phyloP scores from a whole-genome alignment of 1,140 invertebrate species.

The Drosophila fuyamai region DNA sequence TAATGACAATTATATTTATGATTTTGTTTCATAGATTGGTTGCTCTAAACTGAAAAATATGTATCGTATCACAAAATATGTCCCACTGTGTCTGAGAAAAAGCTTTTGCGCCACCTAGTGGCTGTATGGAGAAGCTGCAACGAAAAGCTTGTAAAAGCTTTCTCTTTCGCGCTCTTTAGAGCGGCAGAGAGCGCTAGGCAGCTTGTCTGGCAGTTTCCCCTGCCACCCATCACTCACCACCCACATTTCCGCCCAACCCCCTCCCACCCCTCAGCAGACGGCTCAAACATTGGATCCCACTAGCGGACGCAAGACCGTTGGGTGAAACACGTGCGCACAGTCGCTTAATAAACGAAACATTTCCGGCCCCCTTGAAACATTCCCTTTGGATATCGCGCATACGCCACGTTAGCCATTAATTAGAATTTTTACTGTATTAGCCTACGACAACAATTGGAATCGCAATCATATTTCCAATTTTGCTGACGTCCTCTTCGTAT shows the following conservation, averaged over 20 bases:
- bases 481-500: slow-evolving; percentile 24
- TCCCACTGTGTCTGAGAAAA: slow-evolving; percentile 29
- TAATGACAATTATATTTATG: too few species aligned
- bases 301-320: slow-evolving; percentile 20
- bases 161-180: background rate
- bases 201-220: slow-evolving; percentile 51
- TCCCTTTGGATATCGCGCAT: slow-evolving; percentile 16
- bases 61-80: too few species aligned
- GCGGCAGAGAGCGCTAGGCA: slow-evolving; percentile 38
- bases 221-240: background rate
- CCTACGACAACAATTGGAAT: slow-evolving; percentile 68
- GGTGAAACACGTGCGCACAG: slow-evolving; percentile 60
- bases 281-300: slow-evolving; percentile 28
- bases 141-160: slow-evolving; percentile 55
- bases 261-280: background rate
- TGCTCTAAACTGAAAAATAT: too few species aligned
- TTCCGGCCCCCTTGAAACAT: background rate
- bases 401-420: slow-evolving; percentile 61
- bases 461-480: slow-evolving; percentile 31
- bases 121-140: background rate
- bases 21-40: too few species aligned
- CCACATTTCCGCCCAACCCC: background rate
- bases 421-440: slow-evolving; percentile 50
- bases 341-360: slow-evolving; percentile 15
- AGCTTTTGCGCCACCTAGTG: slow-evolving; percentile 51